Percentiles rank a stretch among this genome's conserved stretches.
Conservation (phyloP, 2,113 vertebrate genomes). For the Platysteira castanea region DNA sequence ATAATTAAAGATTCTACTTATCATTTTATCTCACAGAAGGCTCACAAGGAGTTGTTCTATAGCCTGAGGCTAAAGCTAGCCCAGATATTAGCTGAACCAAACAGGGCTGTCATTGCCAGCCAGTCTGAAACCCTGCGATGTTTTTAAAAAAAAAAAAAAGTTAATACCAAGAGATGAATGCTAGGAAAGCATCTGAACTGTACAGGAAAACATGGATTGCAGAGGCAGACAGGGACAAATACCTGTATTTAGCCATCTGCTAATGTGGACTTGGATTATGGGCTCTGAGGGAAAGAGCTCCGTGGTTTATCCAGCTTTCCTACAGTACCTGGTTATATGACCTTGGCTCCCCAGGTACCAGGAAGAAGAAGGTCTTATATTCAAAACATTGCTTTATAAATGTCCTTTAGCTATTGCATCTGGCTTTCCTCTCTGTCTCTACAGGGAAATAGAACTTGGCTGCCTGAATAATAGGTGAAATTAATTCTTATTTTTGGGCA, state of each 20-base stretch:
- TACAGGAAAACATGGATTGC: neutral
- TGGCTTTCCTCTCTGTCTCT: neutral
- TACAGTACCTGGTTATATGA: neutral
- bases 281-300: neutral
- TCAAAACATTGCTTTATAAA: neutral
- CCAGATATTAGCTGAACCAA: constrained; percentile 61
- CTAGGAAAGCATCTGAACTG: neutral
- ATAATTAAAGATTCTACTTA: constrained; percentile 19
- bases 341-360: neutral
- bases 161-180: neutral
- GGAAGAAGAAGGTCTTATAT: neutral
- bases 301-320: neutral
- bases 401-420: neutral
- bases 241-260: neutral
- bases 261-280: neutral
- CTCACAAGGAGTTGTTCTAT: constrained; percentile 12
- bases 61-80: constrained; percentile 49
- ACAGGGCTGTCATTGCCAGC: neutral
- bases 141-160: neutral
- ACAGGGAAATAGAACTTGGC: neutral
- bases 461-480: neutral
- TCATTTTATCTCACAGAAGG: constrained; percentile 39
- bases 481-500: neutral
- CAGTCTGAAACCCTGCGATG: neutral
- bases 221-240: neutral